phyloP scores from a whole-genome alignment of 2,113 vertebrate species.

The Athene noctua region DNA sequence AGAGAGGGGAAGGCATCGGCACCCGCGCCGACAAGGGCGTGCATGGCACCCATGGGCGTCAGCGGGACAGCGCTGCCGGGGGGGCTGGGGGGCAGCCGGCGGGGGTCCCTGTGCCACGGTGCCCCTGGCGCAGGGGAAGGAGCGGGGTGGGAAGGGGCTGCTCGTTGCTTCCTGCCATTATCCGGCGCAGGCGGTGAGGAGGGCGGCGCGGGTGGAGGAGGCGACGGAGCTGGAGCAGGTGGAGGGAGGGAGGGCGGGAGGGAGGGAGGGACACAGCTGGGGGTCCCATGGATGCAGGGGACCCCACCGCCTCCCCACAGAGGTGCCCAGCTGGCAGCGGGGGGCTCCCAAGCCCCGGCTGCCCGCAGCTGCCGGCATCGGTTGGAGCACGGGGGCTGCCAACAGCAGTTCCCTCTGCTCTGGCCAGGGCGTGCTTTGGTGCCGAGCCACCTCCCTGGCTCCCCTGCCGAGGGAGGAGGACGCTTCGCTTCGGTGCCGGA shows the following conservation, averaged over 20 bases:
- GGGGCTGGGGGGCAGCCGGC: neutral
- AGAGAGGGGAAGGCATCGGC: conserved; percentile 18
- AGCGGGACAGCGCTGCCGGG: neutral
- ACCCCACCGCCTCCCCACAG: neutral
- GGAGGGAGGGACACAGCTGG: accelerated
- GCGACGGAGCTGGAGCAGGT: neutral
- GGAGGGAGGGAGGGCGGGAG: neutral
- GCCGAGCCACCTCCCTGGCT: neutral
- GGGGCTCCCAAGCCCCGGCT: neutral
- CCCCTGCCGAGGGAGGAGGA: neutral
- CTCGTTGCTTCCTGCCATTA: neutral
- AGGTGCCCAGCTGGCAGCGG: neutral
- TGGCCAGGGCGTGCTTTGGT: neutral
- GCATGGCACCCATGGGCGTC: conserved; percentile 6
- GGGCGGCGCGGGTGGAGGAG: neutral
- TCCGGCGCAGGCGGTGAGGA: neutral
- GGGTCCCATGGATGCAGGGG: neutral
- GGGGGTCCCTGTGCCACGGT: neutral
- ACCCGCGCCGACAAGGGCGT: neutral
- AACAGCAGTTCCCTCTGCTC: neutral
- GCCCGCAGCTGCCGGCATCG: neutral
- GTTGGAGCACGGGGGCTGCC: neutral
- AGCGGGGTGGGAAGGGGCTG: neutral
- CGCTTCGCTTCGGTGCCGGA: neutral
- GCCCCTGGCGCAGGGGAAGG: neutral